Evolutionary conservation across 2,113 vertebrate genomes (phyloP), one percentile per base, ranked within the genome.

Genomic region (Melozone crissalis): DNA sequence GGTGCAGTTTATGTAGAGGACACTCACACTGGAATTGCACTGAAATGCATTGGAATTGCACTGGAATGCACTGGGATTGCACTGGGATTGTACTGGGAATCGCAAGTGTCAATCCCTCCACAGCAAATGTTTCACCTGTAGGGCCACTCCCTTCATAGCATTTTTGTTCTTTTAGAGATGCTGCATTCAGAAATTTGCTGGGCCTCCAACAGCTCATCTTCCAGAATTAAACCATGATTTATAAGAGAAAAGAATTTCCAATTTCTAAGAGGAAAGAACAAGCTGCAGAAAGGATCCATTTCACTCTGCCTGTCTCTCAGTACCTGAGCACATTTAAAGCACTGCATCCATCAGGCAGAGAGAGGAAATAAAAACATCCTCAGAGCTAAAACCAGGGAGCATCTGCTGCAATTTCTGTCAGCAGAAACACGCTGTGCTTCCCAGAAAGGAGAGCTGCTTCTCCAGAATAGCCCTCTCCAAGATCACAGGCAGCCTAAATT

Each of bases 281-380:
- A 77, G 47, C 21, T 57, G 44, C 31, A 85, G 75, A 35, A 72
- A 92, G 16, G 52, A 35, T 46, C 23, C 65, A 20, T 46, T 85
- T 87, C 76, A 2, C 62, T 52, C 62, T 68, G 7, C 27, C 20
- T 33, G 11, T 30, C 39, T 61, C 54, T 31, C 62, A 65, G 0
- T 49, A 91, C 82, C 78, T 91, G 73, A 26, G 28, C 41, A 65
- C 63, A 46, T 62, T 62, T 66, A 16, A 95, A 76, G 54, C 1
- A 5, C 84, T 1, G 0, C 47, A 91, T 22, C 71, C 65, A 28
- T 47, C 18, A n/a, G 77, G 62, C 44, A 73, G 79, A 85, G 62
- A 85, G 62, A 85, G 44, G 54, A 87, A 93, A 95, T 44, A 58
- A 37, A 52, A 90, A 84, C 41, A 49, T 80, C 84, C 87, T 95